Evolutionary conservation across 1,140 invertebrate genomes (phyloP).

Genomic region (Polypedilum vanderplanki): DNA sequence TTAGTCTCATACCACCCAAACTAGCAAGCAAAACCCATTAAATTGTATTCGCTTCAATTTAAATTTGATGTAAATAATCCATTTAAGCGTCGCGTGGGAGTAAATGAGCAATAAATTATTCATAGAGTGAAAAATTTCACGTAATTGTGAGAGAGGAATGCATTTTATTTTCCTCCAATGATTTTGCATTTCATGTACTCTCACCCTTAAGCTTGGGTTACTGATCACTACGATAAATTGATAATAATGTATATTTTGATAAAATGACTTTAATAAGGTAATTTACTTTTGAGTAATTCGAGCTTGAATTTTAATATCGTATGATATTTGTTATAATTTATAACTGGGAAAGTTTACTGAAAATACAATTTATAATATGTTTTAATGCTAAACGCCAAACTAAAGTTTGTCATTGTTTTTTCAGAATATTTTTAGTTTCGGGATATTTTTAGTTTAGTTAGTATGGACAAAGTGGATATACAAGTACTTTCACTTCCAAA

Average conservation of each 20-base stretch:
- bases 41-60: constrained; percentile 11
- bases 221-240: not conserved
- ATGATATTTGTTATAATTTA: no score
- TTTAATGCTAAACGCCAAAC: no score
- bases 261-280: no score
- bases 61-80: constrained; percentile 7
- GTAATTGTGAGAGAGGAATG: not conserved
- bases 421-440: constrained; percentile 20
- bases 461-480: no score
- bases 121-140: constrained; percentile 8
- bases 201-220: not conserved
- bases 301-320: no score
- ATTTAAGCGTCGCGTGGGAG: constrained; percentile 15
- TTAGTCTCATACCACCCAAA: not conserved
- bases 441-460: no score
- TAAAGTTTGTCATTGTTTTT: no score
- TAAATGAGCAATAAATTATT: constrained; percentile 7
- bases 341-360: no score
- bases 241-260: not conserved
- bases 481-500: no score
- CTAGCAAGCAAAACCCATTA: not conserved
- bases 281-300: no score
- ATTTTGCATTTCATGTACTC: not conserved
- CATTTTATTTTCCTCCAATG: constrained; percentile 11
- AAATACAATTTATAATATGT: no score